phyloP scores from a whole-genome alignment of 1,140 invertebrate species.

The Chrysopa pallens region DNA sequence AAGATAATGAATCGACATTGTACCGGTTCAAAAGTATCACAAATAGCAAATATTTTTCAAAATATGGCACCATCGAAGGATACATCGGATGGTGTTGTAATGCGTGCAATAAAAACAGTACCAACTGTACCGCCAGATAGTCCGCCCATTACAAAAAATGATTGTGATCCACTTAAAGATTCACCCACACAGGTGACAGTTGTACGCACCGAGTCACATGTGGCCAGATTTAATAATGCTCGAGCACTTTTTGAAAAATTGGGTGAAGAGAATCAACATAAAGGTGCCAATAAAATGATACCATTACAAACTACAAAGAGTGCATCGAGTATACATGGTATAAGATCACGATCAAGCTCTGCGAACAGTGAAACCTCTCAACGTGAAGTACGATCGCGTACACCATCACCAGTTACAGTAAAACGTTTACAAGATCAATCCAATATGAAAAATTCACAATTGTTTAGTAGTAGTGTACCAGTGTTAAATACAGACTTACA shows the following conservation, averaged over 20 bases:
- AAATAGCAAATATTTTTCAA: slow-evolving; percentile 76
- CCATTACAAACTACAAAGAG: slow-evolving; percentile 20
- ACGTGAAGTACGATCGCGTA: slow-evolving; percentile 10
- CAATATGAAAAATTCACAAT: neutral
- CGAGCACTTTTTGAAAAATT: slow-evolving; percentile 83
- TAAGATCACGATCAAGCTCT: slow-evolving; percentile 11
- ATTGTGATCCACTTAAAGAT: slow-evolving; percentile 19
- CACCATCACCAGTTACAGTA: slow-evolving; percentile 13
- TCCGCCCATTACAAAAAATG: slow-evolving; percentile 23
- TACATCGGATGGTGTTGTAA: slow-evolving; percentile 20
- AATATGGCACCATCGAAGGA: slow-evolving; percentile 14
- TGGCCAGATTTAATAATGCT: slow-evolving; percentile 81
- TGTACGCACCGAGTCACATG: slow-evolving; percentile 73
- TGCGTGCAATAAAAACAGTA: slow-evolving; percentile 16
- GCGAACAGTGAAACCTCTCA: slow-evolving; percentile 16
- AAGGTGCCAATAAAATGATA: slow-evolving; percentile 5
- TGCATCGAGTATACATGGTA: slow-evolving; percentile 18
- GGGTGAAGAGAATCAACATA: slow-evolving; percentile 41
- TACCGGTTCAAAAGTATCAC: slow-evolving; percentile 67
- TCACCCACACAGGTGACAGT: slow-evolving; percentile 44
- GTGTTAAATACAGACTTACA: slow-evolving; percentile 5
- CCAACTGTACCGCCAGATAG: slow-evolving; percentile 18
- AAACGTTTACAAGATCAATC: neutral
- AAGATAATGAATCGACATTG: slow-evolving; percentile 29
- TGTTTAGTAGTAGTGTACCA: slow-evolving; percentile 9